These are phyloP conservation scores for Caerostris darwini DNA, from an alignment of 1,140 invertebrate species.

Conservation along the genomic window DNA sequence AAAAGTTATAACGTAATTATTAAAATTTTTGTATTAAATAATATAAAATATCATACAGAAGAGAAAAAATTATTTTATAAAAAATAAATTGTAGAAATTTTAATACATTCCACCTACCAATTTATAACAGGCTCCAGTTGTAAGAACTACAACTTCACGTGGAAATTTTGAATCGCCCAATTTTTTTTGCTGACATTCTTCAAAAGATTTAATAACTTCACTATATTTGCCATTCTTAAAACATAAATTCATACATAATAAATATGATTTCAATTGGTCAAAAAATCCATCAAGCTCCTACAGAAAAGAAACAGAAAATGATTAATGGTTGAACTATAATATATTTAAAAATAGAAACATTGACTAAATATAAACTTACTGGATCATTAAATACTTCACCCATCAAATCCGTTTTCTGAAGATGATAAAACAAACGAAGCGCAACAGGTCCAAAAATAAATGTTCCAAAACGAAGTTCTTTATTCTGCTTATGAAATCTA, in stretches of 20 bases:
- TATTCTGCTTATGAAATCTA: slow-evolving; percentile 89
- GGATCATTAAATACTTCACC: slow-evolving; percentile 82
- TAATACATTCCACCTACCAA: slow-evolving; percentile 83
- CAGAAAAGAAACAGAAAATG: not conserved
- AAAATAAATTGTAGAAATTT: no score
- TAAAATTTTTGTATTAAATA: no score
- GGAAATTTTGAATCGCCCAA: slow-evolving; percentile 86
- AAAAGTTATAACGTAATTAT: no score
- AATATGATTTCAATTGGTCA: slow-evolving; percentile 87
- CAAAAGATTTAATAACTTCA: slow-evolving; percentile 86
- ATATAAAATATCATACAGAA: no score
- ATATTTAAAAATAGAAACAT: not conserved
- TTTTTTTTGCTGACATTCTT: slow-evolving; percentile 84
- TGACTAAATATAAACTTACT: slow-evolving; percentile 44
- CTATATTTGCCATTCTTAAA: slow-evolving; percentile 87
- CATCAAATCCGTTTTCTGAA: slow-evolving; percentile 87
- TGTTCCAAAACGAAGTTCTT: slow-evolving; percentile 88
- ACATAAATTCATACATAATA: slow-evolving; percentile 88
- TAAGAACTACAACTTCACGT: slow-evolving; percentile 86
- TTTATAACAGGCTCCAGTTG: slow-evolving; percentile 89
- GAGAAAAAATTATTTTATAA: no score
- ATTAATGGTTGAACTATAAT: not conserved
- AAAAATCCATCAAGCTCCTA: slow-evolving; percentile 86
- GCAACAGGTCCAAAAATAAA: slow-evolving; percentile 92
- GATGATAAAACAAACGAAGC: slow-evolving; percentile 89